Base-by-base conservation (phyloP, 2,797 vertebrate species). In the Sebastolobus alascanus region DNA sequence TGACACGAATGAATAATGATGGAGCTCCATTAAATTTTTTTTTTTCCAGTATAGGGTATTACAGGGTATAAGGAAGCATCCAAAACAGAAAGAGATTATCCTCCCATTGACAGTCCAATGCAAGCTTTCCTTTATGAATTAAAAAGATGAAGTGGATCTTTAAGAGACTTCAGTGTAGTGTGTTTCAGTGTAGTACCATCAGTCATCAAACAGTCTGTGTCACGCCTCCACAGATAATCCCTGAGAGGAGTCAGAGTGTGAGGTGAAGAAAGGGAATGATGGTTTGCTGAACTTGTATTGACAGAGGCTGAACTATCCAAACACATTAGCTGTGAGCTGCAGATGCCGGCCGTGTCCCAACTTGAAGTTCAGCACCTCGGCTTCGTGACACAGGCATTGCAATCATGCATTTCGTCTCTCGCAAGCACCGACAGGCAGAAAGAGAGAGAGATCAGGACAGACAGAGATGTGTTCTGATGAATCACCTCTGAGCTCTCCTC, bases 401-500 rank as follows among this genome's bases (percentile, higher is more conserved):
- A 60, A 68, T 84, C 77, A 59, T 58, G 68, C 68, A 64, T 73
- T 80, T 82, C 0, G 31, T 33, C 9, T n/a, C 73, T 73, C 55
- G 64, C 90, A 90, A 85, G 88, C 71, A 20, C 75, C 1, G 59
- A 89, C 90, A 92, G 63, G 90, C 74, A 58, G 61, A 67, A 8
- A 71, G 38, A 71, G 12, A 14, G 38, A 56, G 43, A n/a, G 64
- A 29, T 64, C 38, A 18, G 54, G 25, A 46, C 60, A 75, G 80
- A 65, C 55, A 46, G 40, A 27, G 27, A 43, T 27, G n/a, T 60
- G 18, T 20, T 84, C 59, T 59, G 12, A 52, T 31, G 12, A 73
- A 27, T 54, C 38, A 60, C 65, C 33, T 46, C 4, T 60, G 46
- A 69, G 9, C 33, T 54, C 8, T 35, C 2, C 67, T 50, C 13